Evolutionary conservation across 1,140 invertebrate genomes (phyloP).

Genomic region (Aphelinus atriplicis): DNA sequence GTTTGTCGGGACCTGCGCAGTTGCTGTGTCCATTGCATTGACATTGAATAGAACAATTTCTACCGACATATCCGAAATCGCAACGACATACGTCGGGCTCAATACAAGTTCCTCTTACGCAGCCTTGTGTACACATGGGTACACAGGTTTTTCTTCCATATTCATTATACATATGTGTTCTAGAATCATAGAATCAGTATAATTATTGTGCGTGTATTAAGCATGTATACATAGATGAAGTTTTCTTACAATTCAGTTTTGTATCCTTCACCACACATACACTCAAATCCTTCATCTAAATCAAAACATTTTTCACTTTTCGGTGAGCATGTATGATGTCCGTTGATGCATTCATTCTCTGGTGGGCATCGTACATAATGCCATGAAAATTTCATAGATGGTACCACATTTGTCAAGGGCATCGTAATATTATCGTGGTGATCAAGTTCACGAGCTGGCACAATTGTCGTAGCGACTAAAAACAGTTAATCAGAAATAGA

Average conservation of each 20-base stretch:
- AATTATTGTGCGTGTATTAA: background rate
- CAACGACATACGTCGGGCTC: constrained; percentile 88
- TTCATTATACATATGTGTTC: constrained; percentile 46
- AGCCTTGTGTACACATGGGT: constrained; percentile 89
- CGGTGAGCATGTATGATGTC: constrained; percentile 89
- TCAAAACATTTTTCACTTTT: constrained; percentile 88
- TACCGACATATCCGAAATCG: constrained; percentile 94
- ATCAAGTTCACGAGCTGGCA: constrained; percentile 60
- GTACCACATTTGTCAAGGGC: constrained; percentile 49
- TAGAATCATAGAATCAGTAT: constrained; percentile 12
- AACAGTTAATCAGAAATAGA: constrained; percentile 14
- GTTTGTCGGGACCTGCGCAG: constrained; percentile 85
- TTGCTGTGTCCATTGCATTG: constrained; percentile 94
- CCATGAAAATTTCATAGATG: constrained; percentile 75
- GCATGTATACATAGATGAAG: background rate
- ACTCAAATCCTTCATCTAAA: constrained; percentile 79
- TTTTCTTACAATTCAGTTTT: constrained; percentile 63
- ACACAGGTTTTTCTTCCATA: constrained; percentile 70
- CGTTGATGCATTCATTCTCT: constrained; percentile 93
- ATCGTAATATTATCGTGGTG: constrained; percentile 61
- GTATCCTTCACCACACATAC: constrained; percentile 87
- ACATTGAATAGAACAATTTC: constrained; percentile 92
- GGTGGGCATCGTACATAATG: constrained; percentile 87
- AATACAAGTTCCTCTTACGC: constrained; percentile 86
- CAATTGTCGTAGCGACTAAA: constrained; percentile 43